These are phyloP conservation scores for Euschistus heros DNA, from an alignment of 1,140 invertebrate species.

Conservation along the genomic window DNA sequence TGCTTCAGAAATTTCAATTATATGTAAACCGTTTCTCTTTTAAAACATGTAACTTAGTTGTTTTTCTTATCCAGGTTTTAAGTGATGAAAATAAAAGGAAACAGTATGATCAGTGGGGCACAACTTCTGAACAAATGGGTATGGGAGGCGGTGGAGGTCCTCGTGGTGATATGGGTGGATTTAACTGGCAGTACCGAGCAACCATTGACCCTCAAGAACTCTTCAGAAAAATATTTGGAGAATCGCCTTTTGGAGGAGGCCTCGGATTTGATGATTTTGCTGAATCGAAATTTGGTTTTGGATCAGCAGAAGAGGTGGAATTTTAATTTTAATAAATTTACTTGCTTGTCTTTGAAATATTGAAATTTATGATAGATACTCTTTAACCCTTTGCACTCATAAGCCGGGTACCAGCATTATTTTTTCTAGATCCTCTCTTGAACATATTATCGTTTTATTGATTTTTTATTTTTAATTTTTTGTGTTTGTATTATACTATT, in stretches of 20 bases:
- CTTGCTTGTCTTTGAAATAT: too few relatives aligned
- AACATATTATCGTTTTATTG: too few relatives aligned
- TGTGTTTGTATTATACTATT: too few relatives aligned
- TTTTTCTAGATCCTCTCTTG: too few relatives aligned
- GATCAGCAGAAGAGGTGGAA: constrained; percentile 73
- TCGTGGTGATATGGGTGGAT: constrained; percentile 42
- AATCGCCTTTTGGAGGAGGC: constrained; percentile 53
- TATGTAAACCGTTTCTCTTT: neutral
- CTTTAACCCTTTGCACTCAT: too few relatives aligned
- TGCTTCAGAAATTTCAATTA: too few relatives aligned
- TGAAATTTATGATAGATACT: too few relatives aligned
- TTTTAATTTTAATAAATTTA: too few relatives aligned
- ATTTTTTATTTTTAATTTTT: too few relatives aligned
- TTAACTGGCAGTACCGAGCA: constrained; percentile 71
- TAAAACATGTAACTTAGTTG: neutral
- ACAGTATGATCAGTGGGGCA: constrained; percentile 89
- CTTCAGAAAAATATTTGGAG: constrained; percentile 82
- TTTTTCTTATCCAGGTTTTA: constrained; percentile 49
- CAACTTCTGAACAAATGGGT: constrained; percentile 75
- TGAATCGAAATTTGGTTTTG: constrained; percentile 80
- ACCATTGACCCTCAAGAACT: constrained; percentile 91
- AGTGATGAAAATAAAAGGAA: constrained; percentile 85
- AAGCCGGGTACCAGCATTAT: too few relatives aligned
- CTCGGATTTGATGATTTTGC: constrained; percentile 61
- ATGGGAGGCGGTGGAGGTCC: constrained; percentile 40